phyloP scores from a whole-genome alignment of 1,140 invertebrate genomes.

The Galendromus occidentalis region DNA sequence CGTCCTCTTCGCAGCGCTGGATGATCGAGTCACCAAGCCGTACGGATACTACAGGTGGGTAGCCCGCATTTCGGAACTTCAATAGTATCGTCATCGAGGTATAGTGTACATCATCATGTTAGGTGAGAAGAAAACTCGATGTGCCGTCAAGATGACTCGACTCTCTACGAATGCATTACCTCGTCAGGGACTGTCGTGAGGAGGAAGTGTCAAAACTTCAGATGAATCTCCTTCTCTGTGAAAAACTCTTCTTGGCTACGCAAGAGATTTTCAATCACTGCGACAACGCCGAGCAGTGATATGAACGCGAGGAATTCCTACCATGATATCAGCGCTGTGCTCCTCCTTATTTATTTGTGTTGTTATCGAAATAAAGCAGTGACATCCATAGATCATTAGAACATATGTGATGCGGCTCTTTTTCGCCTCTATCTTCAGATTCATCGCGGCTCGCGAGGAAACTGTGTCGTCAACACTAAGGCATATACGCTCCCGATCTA shows the following conservation, averaged over 20 bases:
- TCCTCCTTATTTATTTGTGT: too few relatives aligned
- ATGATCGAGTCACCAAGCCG: not conserved
- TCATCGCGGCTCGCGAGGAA: too few relatives aligned
- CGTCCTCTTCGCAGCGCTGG: not conserved
- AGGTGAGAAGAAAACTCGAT: not conserved
- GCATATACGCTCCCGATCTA: too few relatives aligned
- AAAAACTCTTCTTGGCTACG: not conserved
- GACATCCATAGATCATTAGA: too few relatives aligned
- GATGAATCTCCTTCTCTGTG: not conserved
- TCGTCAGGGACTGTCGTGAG: not conserved
- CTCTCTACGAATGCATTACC: not conserved
- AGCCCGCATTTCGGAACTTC: not conserved
- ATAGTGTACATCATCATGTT: not conserved
- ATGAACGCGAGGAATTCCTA: too few relatives aligned
- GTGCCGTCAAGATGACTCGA: not conserved
- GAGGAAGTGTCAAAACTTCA: not conserved
- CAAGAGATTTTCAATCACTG: slow-evolving; percentile 7
- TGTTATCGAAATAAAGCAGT: too few relatives aligned
- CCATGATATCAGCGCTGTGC: too few relatives aligned
- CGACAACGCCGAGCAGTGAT: not conserved
- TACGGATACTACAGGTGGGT: not conserved
- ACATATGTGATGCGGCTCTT: too few relatives aligned
- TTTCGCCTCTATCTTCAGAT: too few relatives aligned
- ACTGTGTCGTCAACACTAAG: too few relatives aligned
- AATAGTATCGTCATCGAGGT: not conserved